Evolutionary conservation across 2,113 vertebrate genomes (phyloP).

Genomic region (Amphilophus citrinellus): DNA sequence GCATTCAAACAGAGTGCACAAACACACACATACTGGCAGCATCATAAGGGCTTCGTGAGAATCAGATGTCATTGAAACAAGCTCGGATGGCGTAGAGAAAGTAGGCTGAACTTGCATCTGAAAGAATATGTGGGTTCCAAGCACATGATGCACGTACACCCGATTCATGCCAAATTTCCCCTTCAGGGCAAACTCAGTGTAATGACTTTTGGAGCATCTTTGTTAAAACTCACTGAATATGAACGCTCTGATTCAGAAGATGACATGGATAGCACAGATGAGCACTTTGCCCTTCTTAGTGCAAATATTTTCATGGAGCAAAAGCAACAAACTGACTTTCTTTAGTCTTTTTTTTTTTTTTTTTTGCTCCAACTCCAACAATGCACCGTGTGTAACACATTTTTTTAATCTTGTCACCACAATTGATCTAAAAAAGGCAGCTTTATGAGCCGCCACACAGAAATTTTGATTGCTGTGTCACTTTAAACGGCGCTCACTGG

Average conservation of each 20-base stretch:
- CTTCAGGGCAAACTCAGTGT: background rate
- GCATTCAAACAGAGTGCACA: background rate
- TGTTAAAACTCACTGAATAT: background rate
- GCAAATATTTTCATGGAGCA: background rate
- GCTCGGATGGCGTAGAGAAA: background rate
- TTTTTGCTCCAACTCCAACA: no score
- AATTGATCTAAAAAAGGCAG: no score
- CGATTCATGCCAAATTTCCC: accelerated
- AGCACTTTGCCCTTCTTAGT: background rate
- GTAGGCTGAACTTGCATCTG: background rate
- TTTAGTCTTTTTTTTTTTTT: no score
- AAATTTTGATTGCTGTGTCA: no score
- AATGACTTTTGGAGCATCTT: background rate
- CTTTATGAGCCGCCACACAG: no score
- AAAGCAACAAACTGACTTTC: no score
- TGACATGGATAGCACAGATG: background rate
- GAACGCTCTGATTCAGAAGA: background rate
- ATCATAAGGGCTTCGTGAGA: background rate
- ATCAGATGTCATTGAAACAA: background rate
- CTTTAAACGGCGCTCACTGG: background rate
- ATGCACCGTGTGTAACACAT: no score
- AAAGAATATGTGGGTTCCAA: accelerated
- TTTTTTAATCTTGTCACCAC: no score
- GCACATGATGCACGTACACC: background rate
- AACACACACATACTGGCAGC: background rate